phyloP scores from a whole-genome alignment of 2,888 invertebrate species.

The Calameuta idolon region DNA sequence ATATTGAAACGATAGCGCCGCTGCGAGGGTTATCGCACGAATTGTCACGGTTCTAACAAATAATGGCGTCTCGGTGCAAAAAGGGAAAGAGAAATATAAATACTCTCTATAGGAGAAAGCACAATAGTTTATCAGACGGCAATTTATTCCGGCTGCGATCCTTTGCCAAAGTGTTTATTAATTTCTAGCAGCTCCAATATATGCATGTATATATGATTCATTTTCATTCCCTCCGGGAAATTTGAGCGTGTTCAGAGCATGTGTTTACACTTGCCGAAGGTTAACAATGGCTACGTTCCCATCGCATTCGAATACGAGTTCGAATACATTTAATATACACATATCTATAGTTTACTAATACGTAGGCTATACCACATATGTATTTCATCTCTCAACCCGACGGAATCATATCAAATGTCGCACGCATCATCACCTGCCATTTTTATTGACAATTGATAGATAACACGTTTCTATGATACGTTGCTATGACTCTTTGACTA shows the following conservation, averaged over 20 bases:
- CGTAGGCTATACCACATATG: background rate
- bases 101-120: background rate
- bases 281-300: background rate
- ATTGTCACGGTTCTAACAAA: constrained; percentile 52
- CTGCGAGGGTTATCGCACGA: constrained; percentile 54
- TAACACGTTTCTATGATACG: too few relatives aligned
- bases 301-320: background rate
- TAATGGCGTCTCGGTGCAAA: constrained; percentile 33
- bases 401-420: background rate
- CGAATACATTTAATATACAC: background rate
- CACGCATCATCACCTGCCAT: background rate
- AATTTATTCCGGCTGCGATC: constrained; percentile 36
- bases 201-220: too few relatives aligned
- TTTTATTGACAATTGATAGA: background rate
- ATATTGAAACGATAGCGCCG: constrained; percentile 53
- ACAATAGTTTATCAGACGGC: constrained; percentile 38
- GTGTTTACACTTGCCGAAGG: background rate
- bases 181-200: constrained; percentile 24
- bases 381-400: background rate
- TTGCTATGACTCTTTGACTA: background rate
- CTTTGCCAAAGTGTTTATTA: constrained; percentile 33
- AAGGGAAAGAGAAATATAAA: constrained; percentile 28
- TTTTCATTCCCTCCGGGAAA: too few relatives aligned
- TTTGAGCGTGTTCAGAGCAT: background rate
- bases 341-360: background rate